phyloP scores from a whole-genome alignment of 2,113 vertebrate species.

The Bambusicola thoracicus region DNA sequence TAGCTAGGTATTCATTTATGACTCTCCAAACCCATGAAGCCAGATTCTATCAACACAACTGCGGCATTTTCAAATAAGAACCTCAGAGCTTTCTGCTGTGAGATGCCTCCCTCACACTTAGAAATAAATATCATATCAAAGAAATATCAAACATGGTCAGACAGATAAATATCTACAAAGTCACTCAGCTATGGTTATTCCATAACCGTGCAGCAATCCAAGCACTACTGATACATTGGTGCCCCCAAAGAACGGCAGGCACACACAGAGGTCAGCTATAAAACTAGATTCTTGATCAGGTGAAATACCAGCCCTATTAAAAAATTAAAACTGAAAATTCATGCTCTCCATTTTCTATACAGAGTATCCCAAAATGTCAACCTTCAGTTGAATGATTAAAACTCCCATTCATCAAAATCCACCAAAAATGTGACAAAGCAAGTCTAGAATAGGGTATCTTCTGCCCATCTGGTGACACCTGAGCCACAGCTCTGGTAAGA shows the following conservation, averaged over 20 bases:
- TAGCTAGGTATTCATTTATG: background rate
- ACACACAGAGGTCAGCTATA: background rate
- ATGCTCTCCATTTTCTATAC: background rate
- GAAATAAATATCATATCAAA: background rate
- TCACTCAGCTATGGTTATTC: background rate
- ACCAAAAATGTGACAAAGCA: background rate
- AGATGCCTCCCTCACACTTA: background rate
- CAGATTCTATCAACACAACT: background rate
- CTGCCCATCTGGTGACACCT: background rate
- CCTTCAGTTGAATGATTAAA: background rate
- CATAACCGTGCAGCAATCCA: background rate
- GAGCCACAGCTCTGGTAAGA: background rate
- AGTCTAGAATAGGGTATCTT: background rate
- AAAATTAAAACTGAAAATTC: background rate
- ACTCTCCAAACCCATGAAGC: background rate
- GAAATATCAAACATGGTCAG: too few species aligned
- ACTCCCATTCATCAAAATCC: background rate
- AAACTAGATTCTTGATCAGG: background rate
- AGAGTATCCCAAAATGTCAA: background rate
- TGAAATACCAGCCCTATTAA: background rate
- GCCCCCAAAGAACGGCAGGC: background rate
- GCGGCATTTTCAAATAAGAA: background rate
- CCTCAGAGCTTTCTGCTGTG: background rate
- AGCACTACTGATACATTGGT: background rate
- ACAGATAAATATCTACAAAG: background rate